Base-by-base conservation (phyloP, 2,888 invertebrate genomes). In the Yponomeuta evonymella region DNA sequence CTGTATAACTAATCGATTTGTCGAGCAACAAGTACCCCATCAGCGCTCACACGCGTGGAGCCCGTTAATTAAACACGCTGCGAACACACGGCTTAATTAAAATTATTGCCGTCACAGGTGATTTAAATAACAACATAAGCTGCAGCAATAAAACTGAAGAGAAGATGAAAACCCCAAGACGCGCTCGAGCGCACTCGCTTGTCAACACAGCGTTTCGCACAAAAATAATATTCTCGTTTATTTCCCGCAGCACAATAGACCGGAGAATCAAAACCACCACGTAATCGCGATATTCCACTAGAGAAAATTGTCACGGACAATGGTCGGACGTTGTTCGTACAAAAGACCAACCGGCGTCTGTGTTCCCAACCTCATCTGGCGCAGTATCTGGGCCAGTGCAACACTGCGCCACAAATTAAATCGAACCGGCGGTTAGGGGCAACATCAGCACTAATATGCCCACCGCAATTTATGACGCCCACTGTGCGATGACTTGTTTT, bases 371-470 rank as follows among this genome's bases (percentile, higher is more conserved):
- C 65, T 65, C 65, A 65, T 65, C 65, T 65, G 65, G 65, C 48
- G 84, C 83, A 86, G 83, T 48, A 67, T 67, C 78, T 75, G 75
- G 79, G 79, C 83, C 85, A 83, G 82, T 83, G 85, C 82, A 83
- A 79, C 75, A 66, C 70, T 64, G 71, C 70, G 78, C 77, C 75
- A 76, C 83, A 84, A 84, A 85, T 83, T 85, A 85, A 85, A 86
- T 83, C 79, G 79, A 74, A 78, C 81, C 75, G 75, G 74, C 74
- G 81, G 82, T 83, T 83, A 79, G 79, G 79, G 81, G 81, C 81
- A 78, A 83, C 82, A 83, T 84, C 78, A 83, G 78, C 81, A 83
- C 82, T 87, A 87, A 86, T 85, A 85, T 83, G 81, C 80, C 76
- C 62, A 73, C 75, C 77, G 78, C 78, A 81, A 86, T 88, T 85